Percentiles rank a stretch among this genome's conserved stretches.
Conservation (phyloP, 2,113 vertebrate genomes). For the Paraplagusia blochii region DNA sequence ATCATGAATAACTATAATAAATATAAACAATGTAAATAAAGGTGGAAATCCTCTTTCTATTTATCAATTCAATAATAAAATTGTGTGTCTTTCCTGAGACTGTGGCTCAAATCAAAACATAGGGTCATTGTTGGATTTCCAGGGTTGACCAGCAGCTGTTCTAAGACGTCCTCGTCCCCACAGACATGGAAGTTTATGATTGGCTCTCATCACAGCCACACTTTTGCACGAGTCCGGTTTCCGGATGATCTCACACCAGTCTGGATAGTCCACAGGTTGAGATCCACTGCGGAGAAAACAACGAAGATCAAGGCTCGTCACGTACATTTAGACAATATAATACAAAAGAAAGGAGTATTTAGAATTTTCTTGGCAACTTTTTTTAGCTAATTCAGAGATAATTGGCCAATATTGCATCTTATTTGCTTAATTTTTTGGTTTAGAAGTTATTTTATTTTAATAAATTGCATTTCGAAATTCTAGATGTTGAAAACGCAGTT, state of each 20-base stretch:
- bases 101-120: slow-evolving; percentile 55
- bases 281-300: slow-evolving; percentile 45
- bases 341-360: no score
- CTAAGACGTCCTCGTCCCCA: slow-evolving; percentile 65
- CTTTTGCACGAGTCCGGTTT: slow-evolving; percentile 73
- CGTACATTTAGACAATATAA: no score
- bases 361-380: no score
- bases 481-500: no score
- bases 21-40: no score
- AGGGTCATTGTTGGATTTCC: slow-evolving; percentile 71
- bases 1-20: no score
- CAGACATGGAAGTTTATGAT: slow-evolving; percentile 74
- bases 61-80: slow-evolving; percentile 5
- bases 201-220: slow-evolving; percentile 73
- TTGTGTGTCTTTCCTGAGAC: neutral
- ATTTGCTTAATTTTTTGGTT: no score
- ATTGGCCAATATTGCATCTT: no score
- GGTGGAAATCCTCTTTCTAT: no score
- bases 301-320: neutral
- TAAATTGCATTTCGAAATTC: no score
- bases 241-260: slow-evolving; percentile 76
- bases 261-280: slow-evolving; percentile 75
- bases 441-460: no score
- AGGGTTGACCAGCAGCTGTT: slow-evolving; percentile 46
- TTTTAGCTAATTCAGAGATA: no score